phyloP scores from a whole-genome alignment of 2,113 vertebrate genomes.

The Lynx canadensis region DNA sequence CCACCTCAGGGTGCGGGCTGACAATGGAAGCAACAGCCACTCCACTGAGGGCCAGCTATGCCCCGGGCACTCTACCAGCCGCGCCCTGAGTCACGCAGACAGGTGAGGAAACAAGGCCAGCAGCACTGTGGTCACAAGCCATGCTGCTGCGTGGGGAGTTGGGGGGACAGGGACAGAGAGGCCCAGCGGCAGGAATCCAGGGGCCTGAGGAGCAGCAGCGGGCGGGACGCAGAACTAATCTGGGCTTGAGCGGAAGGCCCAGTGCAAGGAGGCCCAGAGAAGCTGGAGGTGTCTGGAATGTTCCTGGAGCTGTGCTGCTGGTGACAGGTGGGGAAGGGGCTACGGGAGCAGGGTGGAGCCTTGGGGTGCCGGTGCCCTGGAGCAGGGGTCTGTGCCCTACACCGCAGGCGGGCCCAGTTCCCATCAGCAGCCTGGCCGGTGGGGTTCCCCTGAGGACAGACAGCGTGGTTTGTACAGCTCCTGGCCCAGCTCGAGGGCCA shows the following conservation, averaged over 20 bases:
- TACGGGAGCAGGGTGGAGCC: fast-evolving
- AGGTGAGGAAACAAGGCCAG: constrained; percentile 34
- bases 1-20: not conserved
- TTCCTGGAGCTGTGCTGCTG: not conserved
- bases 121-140: not conserved
- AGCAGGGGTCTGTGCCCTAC: not conserved
- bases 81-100: not conserved
- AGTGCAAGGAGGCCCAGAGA: not conserved
- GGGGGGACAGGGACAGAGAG: not conserved
- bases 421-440: not conserved
- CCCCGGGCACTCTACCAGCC: fast-evolving
- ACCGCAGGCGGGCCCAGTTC: fast-evolving
- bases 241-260: not conserved
- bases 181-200: fast-evolving
- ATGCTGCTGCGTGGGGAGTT: not conserved
- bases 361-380: fast-evolving
- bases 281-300: fast-evolving
- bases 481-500: not conserved
- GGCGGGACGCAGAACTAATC: not conserved
- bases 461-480: not conserved
- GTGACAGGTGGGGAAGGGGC: not conserved
- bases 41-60: not conserved
- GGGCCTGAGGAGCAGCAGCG: not conserved
- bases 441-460: not conserved
- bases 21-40: fast-evolving